phyloP scores from a whole-genome alignment of 2,797 vertebrate species.

The Acridotheres tristis region DNA sequence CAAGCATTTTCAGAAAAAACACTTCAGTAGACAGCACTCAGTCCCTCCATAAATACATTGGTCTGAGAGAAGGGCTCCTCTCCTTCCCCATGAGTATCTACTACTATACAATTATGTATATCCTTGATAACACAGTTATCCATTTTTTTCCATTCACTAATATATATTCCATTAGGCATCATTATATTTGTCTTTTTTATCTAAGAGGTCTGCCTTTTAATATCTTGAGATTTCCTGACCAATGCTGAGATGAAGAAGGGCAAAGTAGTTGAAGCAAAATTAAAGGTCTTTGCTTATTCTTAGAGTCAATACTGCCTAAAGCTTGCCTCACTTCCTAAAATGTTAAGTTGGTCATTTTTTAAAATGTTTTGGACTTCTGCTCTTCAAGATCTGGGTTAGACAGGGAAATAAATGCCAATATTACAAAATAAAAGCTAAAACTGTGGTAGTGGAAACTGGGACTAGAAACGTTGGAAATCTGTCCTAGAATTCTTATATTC shows the following conservation, averaged over 20 bases:
- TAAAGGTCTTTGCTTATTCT: background rate
- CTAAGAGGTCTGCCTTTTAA: background rate
- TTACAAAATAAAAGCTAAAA: background rate
- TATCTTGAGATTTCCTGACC: background rate
- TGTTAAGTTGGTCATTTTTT: background rate
- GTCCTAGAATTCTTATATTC: background rate
- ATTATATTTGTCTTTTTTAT: background rate
- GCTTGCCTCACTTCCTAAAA: background rate
- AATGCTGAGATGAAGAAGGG: background rate
- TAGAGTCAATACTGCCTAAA: background rate
- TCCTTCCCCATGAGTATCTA: background rate
- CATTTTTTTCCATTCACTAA: background rate
- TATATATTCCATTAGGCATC: background rate
- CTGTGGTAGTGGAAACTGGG: background rate
- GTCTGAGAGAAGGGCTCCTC: background rate
- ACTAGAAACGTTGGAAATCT: background rate
- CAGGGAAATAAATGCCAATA: background rate
- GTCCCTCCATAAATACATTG: background rate
- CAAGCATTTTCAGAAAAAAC: background rate
- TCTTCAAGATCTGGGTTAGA: background rate
- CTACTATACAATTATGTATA: background rate
- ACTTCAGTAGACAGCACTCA: background rate
- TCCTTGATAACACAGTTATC: background rate
- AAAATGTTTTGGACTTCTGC: background rate
- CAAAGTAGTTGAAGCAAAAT: background rate